Percentiles rank a stretch among this genome's conserved stretches.
These are phyloP conservation scores for Bombus sylvicola DNA, from an alignment of 1,140 invertebrate species.

Conservation along the genomic window DNA sequence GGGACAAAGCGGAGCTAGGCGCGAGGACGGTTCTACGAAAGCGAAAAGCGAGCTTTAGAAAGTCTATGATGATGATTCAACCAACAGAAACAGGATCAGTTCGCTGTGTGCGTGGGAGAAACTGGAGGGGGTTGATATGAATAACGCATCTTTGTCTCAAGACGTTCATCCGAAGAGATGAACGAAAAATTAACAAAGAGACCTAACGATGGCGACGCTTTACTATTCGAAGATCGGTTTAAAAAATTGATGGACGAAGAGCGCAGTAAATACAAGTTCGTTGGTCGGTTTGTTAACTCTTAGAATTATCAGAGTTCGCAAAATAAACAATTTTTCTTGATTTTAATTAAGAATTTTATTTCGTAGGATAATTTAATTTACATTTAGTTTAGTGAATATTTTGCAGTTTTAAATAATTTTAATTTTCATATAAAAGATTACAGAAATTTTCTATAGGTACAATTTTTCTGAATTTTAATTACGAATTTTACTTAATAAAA, in stretches of 20 bases:
- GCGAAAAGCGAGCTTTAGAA: neutral
- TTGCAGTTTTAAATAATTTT: no score
- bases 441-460: no score
- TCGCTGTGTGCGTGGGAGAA: conserved; percentile 36
- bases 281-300: neutral
- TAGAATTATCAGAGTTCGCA: no score
- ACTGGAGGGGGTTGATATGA: conserved; percentile 3
- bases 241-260: neutral
- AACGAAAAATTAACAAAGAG: conserved; percentile 12
- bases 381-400: no score
- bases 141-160: conserved; percentile 33
- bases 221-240: neutral
- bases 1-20: conserved; percentile 11
- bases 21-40: neutral
- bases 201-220: neutral
- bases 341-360: no score
- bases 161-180: neutral
- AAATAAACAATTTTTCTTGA: no score
- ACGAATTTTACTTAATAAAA: no score
- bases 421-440: no score
- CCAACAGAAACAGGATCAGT: neutral
- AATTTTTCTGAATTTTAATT: no score
- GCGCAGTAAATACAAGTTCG: conserved; percentile 3
- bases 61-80: conserved; percentile 20
- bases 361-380: no score